Conservation (phyloP, 2,113 vertebrate genomes). For the Corydoras sp. region DNA sequence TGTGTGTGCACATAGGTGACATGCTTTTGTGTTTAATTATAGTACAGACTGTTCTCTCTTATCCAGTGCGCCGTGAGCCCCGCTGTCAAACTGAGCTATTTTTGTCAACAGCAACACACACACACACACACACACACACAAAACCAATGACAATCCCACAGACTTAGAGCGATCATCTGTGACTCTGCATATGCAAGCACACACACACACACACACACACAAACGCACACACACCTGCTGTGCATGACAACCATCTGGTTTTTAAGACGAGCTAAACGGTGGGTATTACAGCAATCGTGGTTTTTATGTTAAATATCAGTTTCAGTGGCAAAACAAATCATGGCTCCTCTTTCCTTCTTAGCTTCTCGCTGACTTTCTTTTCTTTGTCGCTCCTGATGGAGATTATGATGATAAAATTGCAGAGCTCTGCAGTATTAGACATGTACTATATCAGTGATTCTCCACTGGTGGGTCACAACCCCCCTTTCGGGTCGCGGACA, state of each 20-base stretch:
- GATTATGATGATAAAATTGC: not conserved
- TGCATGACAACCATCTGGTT: constrained; percentile 13
- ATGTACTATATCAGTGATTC: too few relatives aligned
- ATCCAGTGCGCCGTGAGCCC: constrained; percentile 27
- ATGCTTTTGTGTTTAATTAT: constrained; percentile 43
- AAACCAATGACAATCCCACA: constrained; percentile 17
- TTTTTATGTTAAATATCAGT: not conserved
- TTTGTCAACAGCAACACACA: constrained; percentile 44
- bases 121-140: constrained; percentile 11
- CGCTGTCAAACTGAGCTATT: constrained; percentile 57
- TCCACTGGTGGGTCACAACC: too few relatives aligned
- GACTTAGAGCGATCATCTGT: constrained; percentile 5
- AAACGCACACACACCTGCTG: constrained; percentile 18
- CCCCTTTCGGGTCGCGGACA: too few relatives aligned
- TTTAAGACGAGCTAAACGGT: constrained; percentile 10
- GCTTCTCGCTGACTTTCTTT: too few relatives aligned
- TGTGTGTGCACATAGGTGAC: constrained; percentile 9
- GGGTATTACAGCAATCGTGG: not conserved
- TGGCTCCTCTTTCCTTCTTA: too few relatives aligned
- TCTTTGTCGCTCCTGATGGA: too few relatives aligned
- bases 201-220: constrained; percentile 20
- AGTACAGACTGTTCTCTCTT: constrained; percentile 30
- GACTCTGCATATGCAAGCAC: constrained; percentile 19
- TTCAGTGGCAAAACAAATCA: not conserved
- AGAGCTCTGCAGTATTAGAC: not conserved